phyloP scores from a whole-genome alignment of 2,113 vertebrate genomes.

The Neolamprologus falcicula region DNA sequence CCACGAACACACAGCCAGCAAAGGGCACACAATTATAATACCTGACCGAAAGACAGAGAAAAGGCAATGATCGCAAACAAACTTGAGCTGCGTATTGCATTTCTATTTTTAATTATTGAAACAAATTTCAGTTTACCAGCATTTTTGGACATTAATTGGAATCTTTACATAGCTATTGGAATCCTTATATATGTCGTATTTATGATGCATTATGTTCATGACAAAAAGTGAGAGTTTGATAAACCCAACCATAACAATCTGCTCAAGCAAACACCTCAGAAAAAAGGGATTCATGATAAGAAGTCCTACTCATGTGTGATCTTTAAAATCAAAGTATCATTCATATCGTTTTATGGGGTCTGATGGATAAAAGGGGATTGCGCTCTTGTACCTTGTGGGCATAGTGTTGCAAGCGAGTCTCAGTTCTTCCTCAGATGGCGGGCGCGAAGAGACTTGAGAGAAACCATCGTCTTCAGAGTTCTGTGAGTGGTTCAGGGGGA shows the following conservation, averaged over 20 bases:
- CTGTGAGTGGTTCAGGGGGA: constrained; percentile 79
- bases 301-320: neutral
- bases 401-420: constrained; percentile 78
- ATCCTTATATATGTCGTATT: neutral
- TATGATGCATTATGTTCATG: neutral
- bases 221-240: neutral
- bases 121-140: neutral
- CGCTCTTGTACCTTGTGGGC: constrained; percentile 76
- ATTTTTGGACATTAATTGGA: neutral
- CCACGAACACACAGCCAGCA: constrained; percentile 80
- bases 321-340: neutral
- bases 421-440: constrained; percentile 78
- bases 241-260: neutral
- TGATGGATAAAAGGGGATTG: neutral
- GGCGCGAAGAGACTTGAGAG: constrained; percentile 82
- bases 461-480: constrained; percentile 90
- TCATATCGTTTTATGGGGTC: neutral
- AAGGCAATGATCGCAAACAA: neutral
- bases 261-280: neutral
- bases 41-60: constrained; percentile 53
- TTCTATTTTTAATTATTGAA: neutral
- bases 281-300: neutral
- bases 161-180: neutral
- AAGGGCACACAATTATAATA: constrained; percentile 97
- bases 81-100: neutral